Conservation (phyloP, 1,140 invertebrate species). For the Pseudoatta argentina region DNA sequence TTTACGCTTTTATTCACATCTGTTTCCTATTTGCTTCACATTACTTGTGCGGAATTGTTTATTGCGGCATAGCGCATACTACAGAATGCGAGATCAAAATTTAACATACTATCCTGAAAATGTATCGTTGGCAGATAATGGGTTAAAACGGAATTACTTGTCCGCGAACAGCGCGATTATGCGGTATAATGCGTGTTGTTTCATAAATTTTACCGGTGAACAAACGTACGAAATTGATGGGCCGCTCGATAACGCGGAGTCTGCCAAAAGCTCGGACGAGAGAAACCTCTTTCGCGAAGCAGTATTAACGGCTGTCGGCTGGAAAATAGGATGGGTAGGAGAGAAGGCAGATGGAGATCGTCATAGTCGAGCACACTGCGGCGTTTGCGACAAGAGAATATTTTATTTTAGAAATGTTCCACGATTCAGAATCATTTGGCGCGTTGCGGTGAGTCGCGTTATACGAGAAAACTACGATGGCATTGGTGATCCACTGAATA, state of each 20-base stretch:
- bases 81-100: slow-evolving; percentile 30
- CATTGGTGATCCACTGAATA: neutral
- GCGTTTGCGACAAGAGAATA: slow-evolving; percentile 19
- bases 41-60: slow-evolving; percentile 25
- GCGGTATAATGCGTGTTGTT: slow-evolving; percentile 41
- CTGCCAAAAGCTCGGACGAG: slow-evolving; percentile 34
- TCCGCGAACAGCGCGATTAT: slow-evolving; percentile 38
- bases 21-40: neutral
- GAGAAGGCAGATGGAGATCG: neutral
- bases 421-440: slow-evolving; percentile 49
- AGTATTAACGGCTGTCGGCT: slow-evolving; percentile 30
- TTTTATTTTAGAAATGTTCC: slow-evolving; percentile 56
- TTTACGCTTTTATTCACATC: neutral
- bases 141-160: slow-evolving; percentile 25
- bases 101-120: slow-evolving; percentile 7
- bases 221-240: slow-evolving; percentile 38
- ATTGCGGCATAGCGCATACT: neutral
- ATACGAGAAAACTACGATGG: neutral
- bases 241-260: slow-evolving; percentile 31
- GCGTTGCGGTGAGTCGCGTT: neutral
- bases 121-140: slow-evolving; percentile 17
- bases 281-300: neutral
- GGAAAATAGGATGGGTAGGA: neutral
- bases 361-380: slow-evolving; percentile 42
- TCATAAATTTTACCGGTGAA: slow-evolving; percentile 37